These are phyloP conservation scores for Athripsodes cinereus DNA, from an alignment of 2,888 invertebrate species.

Conservation along the genomic window DNA sequence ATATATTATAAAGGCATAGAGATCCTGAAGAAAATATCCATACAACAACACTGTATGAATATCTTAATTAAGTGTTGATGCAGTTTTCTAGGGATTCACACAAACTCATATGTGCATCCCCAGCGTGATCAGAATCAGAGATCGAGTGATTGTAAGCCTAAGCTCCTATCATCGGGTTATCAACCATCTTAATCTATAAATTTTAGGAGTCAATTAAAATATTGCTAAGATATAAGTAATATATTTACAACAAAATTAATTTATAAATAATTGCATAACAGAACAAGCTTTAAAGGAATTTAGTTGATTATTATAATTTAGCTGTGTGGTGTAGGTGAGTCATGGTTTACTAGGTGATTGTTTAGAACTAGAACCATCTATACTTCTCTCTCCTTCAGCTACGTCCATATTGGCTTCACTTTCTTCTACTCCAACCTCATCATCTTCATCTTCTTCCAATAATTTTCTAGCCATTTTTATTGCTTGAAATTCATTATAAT, in stretches of 20 bases:
- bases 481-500: conserved; percentile 96
- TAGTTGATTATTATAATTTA: neutral
- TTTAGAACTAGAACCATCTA: neutral
- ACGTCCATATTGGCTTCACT: conserved; percentile 1
- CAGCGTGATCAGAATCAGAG: too few species aligned
- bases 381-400: neutral
- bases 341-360: neutral
- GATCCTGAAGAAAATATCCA: too few species aligned
- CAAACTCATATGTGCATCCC: too few species aligned
- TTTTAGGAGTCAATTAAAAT: neutral
- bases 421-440: conserved; percentile 8
- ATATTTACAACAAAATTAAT: neutral
- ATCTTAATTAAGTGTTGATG: too few species aligned
- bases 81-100: too few species aligned
- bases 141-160: too few species aligned
- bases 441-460: conserved; percentile 72
- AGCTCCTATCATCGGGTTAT: too few species aligned
- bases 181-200: too few species aligned
- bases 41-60: too few species aligned
- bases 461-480: conserved; percentile 87
- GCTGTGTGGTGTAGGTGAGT: too few species aligned
- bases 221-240: neutral
- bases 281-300: neutral
- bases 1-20: too few species aligned
- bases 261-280: neutral